Evolutionary conservation across 1,140 invertebrate species (phyloP).

Genomic region (Calephelis virginiensis): DNA sequence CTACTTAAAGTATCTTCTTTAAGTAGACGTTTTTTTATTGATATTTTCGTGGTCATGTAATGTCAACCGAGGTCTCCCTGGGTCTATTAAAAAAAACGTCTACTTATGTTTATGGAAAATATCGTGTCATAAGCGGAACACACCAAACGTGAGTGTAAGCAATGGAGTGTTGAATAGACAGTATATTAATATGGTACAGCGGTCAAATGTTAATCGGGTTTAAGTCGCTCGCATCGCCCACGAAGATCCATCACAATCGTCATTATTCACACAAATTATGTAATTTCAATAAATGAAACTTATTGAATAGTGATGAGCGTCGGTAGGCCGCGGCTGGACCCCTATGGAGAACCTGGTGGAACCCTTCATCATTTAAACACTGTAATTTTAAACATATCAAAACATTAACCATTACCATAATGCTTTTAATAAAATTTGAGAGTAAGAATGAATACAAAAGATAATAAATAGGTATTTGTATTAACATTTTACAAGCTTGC

Average conservation of each 20-base stretch:
- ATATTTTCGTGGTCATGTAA: no score
- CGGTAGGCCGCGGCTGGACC: slow-evolving; percentile 64
- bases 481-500: no score
- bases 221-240: slow-evolving; percentile 75
- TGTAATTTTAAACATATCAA: slow-evolving; percentile 25
- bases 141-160: slow-evolving; percentile 29
- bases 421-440: slow-evolving; percentile 5
- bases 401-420: slow-evolving; percentile 37
- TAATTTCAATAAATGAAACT: slow-evolving; percentile 78
- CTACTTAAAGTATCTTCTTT: no score
- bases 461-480: no score
- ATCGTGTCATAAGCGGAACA: slow-evolving; percentile 15
- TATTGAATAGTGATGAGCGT: slow-evolving; percentile 78
- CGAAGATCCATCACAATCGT: slow-evolving; percentile 77
- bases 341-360: slow-evolving; percentile 49
- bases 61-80: no score
- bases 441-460: slow-evolving; percentile 34
- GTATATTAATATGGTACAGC: slow-evolving; percentile 69
- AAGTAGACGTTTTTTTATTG: no score
- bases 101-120: background rate
- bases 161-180: slow-evolving; percentile 56
- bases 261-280: slow-evolving; percentile 79
- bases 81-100: no score
- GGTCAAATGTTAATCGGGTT: slow-evolving; percentile 77
- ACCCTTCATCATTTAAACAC: slow-evolving; percentile 34